Conservation (phyloP, 2,113 vertebrate species). For the Osmerus mordax region DNA sequence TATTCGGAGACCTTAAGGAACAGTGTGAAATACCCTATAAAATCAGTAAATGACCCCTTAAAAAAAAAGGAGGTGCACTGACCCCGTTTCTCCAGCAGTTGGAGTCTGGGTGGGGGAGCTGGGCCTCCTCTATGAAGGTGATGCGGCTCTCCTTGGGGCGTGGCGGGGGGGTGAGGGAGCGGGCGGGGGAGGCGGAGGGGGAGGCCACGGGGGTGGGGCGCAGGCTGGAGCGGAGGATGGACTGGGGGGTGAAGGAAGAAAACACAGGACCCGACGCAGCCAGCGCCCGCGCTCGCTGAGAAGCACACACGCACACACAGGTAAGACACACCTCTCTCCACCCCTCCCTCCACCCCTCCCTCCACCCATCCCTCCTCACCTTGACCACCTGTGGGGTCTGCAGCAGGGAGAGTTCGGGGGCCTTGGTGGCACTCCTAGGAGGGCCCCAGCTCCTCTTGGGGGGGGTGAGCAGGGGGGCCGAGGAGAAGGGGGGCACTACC, state of each 20-base stretch:
- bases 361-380: conserved; percentile 63
- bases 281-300: conserved; percentile 85
- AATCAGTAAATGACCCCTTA: too few species aligned
- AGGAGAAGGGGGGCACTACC: conserved; percentile 78
- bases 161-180: conserved; percentile 82
- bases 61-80: too few species aligned
- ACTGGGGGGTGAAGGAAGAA: conserved; percentile 86
- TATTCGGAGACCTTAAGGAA: too few species aligned
- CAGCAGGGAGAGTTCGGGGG: conserved; percentile 83
- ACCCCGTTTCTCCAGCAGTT: conserved; percentile 75
- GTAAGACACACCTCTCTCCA: background rate
- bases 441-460: conserved; percentile 59
- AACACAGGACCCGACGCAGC: conserved; percentile 77
- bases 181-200: conserved; percentile 83
- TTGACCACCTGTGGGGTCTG: conserved; percentile 90
- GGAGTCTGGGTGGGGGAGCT: conserved; percentile 45
- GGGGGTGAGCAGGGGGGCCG: conserved; percentile 59
- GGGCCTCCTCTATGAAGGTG: conserved; percentile 80
- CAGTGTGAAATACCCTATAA: too few species aligned
- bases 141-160: conserved; percentile 84
- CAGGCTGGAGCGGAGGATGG: conserved; percentile 87
- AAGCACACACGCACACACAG: conserved; percentile 5
- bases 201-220: conserved; percentile 84
- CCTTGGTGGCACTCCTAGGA: conserved; percentile 58
- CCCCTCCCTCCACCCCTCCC: too few species aligned